A percentile compares a stretch with the other conserved stretches of the same genome.
Conservation (phyloP, 2,888 invertebrate genomes). For the Bimastos eiseni region DNA sequence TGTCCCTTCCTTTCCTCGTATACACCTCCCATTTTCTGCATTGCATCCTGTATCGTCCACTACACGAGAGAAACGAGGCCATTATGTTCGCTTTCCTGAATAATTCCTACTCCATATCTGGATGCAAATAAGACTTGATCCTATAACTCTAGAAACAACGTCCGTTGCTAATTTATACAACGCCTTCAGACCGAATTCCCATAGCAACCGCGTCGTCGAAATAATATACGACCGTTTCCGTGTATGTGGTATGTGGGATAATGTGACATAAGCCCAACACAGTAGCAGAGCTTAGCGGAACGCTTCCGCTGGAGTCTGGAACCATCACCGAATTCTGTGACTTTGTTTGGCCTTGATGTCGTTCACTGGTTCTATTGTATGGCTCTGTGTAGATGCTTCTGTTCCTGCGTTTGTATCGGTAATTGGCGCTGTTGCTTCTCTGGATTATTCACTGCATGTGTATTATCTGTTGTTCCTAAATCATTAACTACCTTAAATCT, state of each 20-base stretch:
- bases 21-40: not conserved
- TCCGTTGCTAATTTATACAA: not conserved
- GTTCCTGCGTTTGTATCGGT: not conserved
- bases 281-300: not conserved
- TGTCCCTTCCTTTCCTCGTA: not conserved
- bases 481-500: no score
- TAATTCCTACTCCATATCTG: not conserved
- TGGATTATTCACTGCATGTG: no score
- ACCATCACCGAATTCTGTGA: not conserved
- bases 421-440: not conserved
- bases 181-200: not conserved
- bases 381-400: not conserved
- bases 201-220: not conserved
- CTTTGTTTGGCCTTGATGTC: not conserved
- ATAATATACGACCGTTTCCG: slow-evolving; percentile 13
- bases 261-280: not conserved
- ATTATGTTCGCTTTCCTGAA: not conserved
- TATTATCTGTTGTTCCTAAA: not conserved
- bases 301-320: not conserved
- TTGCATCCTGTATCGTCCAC: not conserved
- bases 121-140: not conserved
- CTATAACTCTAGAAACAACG: not conserved
- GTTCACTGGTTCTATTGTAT: not conserved
- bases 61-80: not conserved
- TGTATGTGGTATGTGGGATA: not conserved